Conservation (phyloP, 2,113 vertebrate species). For the Baryphthengus martii region DNA sequence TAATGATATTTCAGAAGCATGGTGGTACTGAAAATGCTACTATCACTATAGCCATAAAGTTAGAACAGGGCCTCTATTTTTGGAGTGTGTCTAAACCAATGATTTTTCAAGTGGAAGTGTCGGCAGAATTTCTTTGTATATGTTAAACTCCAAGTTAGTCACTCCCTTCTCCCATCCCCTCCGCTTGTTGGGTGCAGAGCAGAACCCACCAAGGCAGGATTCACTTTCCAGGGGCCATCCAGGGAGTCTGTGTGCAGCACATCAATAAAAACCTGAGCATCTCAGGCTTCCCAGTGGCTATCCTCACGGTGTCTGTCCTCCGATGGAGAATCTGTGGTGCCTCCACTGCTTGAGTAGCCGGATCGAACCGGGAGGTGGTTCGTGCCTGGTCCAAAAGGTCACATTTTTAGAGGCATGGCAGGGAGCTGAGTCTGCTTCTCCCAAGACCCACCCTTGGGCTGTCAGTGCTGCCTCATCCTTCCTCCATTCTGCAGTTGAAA, state of each 20-base stretch:
- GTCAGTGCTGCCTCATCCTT: neutral
- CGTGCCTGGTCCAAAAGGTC: rapidly evolving
- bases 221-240: rapidly evolving
- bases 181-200: neutral
- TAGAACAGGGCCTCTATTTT: neutral
- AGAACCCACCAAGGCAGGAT: neutral
- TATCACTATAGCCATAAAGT: neutral
- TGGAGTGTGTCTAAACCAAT: neutral
- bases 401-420: neutral
- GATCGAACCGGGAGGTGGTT: rapidly evolving
- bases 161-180: neutral
- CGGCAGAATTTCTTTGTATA: neutral
- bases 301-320: rapidly evolving
- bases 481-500: neutral
- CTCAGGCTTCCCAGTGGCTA: neutral
- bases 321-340: neutral
- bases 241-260: neutral
- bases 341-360: rapidly evolving
- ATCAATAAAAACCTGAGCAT: neutral
- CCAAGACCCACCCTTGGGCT: neutral
- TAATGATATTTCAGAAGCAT: neutral
- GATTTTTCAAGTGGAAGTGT: neutral
- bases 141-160: neutral
- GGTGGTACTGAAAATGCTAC: neutral
- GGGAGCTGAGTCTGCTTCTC: neutral